Evolutionary conservation across 2,888 invertebrate species (phyloP).

Genomic region (Acleris laterana): DNA sequence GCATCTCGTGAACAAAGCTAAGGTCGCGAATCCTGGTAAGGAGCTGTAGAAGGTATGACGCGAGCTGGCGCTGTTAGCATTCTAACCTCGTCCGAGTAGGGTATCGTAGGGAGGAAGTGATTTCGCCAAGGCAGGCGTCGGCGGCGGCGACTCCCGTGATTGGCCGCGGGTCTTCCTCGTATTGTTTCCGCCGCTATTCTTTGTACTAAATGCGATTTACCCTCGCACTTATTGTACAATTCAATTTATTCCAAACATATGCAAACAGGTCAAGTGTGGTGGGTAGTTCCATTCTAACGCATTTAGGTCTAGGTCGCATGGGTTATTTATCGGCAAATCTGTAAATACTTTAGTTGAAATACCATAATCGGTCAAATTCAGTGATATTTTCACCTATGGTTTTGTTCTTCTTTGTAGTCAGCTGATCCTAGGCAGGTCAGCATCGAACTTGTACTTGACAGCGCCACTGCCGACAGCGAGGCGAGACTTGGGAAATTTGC

Average conservation of each 20-base stretch:
- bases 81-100: constrained; percentile 59
- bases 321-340: background rate
- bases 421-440: too few species aligned
- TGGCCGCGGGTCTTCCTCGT: constrained; percentile 43
- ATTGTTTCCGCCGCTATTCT: constrained; percentile 36
- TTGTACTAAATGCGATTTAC: constrained; percentile 31
- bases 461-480: too few species aligned
- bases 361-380: too few species aligned
- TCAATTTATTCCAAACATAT: background rate
- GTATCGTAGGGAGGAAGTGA: constrained; percentile 39
- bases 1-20: constrained; percentile 35
- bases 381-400: too few species aligned
- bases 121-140: constrained; percentile 29
- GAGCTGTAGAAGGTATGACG: constrained; percentile 36
- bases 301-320: constrained; percentile 8
- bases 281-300: constrained; percentile 16
- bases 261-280: constrained; percentile 5
- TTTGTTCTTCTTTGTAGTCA: too few species aligned
- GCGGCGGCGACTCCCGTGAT: constrained; percentile 48
- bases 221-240: background rate
- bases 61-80: constrained; percentile 48
- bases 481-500: too few species aligned
- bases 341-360: background rate
- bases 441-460: too few species aligned
- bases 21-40: constrained; percentile 31